Evolutionary conservation across 1,140 invertebrate species (phyloP), one percentile per base, ranked within the genome.

Genomic region (Homarus americanus): DNA sequence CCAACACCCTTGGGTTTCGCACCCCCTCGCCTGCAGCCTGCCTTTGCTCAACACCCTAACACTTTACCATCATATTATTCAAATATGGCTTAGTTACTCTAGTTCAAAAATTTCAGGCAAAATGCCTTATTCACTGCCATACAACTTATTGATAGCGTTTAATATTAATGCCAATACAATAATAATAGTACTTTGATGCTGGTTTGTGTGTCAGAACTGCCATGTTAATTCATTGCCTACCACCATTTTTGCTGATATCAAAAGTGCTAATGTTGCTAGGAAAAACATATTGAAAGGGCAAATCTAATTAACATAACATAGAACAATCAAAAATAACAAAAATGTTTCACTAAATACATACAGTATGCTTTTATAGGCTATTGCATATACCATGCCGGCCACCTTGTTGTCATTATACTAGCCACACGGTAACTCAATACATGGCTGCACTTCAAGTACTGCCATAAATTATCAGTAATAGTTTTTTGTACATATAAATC

Each of bases 41-140:
- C 53, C 76, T 88, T 80, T 88, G 86, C 86, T 88, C 86, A 88
- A 88, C 85, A 79, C 75, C n/a, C 32, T 66, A 36, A 87, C 76
- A 80, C 86, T 80, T 28, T 66, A 88, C 76, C 75, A 80, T 66
- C 76, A 58, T 69, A 53, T 79, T 78, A 78, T 38, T 72, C 17
- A 72, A 63, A 80, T 38, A 88, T 69, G 86, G 86, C 76, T 79
- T 88, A 88, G 86, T 72, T 66, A 24, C 41, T 76, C 76, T 80
- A 69, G 76, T 69, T 79, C 86, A 69, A 79, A 79, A 69, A 44
- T 79, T 78, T 78, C 17, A 82, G 84, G 73, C 75, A 49, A 72
- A 44, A 66, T 28, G 75, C 86, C 76, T 34, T 41, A 80, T 66
- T 79, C 86, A 88, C 86, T 88, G 86, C 86, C 86, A 80, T 80